Conservation (phyloP, 1,140 invertebrate genomes). For the Antheraea mylitta region DNA sequence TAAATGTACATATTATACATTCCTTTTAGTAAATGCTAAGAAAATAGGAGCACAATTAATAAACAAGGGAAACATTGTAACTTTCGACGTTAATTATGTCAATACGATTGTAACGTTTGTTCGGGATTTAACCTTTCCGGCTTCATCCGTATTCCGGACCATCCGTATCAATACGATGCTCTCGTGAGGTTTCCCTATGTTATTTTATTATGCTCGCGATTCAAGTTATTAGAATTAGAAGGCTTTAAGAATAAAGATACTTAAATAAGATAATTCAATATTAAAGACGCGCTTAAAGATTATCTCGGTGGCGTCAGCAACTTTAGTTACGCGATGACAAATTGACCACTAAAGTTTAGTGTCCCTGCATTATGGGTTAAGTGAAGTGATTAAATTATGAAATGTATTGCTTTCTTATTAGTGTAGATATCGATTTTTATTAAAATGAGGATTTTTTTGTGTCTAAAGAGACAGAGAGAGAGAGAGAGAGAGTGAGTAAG, state of each 20-base stretch:
- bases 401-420: too few relatives aligned
- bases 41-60: conserved; percentile 1
- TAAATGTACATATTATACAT: background rate
- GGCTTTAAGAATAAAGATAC: background rate
- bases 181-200: background rate
- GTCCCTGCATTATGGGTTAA: too few relatives aligned
- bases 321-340: too few relatives aligned
- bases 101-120: conserved; percentile 1
- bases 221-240: background rate
- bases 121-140: background rate
- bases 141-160: background rate
- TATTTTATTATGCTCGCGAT: background rate
- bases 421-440: too few relatives aligned
- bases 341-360: too few relatives aligned
- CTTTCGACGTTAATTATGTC: background rate
- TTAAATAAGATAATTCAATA: too few relatives aligned
- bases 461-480: too few relatives aligned
- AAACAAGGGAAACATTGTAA: conserved; percentile 1
- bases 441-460: too few relatives aligned
- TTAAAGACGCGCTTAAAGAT: too few relatives aligned
- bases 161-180: background rate
- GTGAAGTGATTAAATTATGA: too few relatives aligned
- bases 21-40: background rate
- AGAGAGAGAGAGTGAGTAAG: too few relatives aligned
- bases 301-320: too few relatives aligned